These are phyloP conservation scores for Umimayanthus kanabou DNA, from an alignment of 92 coral and sea anemone genomes.

Conservation along the genomic window DNA sequence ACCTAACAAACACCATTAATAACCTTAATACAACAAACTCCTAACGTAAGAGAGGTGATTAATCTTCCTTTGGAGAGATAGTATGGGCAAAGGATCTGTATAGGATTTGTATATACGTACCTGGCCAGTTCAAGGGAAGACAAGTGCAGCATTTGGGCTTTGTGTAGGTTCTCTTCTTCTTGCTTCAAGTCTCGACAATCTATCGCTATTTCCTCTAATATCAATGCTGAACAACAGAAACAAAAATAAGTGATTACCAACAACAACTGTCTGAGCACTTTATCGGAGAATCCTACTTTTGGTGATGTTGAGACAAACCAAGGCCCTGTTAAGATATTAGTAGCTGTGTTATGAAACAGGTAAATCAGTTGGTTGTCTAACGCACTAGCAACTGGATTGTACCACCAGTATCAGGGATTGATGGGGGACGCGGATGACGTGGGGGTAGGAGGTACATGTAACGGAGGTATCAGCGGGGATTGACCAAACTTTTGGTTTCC, in stretches of 20 bases:
- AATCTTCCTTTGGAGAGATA: not conserved
- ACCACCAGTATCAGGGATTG: too few relatives aligned
- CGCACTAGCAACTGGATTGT: too few relatives aligned
- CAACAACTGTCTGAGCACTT: too few relatives aligned
- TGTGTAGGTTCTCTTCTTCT: constrained; percentile 82
- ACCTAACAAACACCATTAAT: not conserved
- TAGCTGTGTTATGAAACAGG: not conserved
- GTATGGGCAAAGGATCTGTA: not conserved
- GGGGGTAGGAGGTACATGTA: too few relatives aligned
- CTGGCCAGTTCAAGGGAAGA: constrained; percentile 93
- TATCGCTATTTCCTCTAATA: constrained; percentile 96
- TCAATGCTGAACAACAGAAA: constrained; percentile 65
- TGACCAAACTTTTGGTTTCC: too few relatives aligned
- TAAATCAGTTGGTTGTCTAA: too few relatives aligned
- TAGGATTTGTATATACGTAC: constrained; percentile 38
- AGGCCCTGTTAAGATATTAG: not conserved
- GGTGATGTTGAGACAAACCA: not conserved
- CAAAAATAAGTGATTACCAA: not conserved
- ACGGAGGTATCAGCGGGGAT: too few relatives aligned
- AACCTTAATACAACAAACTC: not conserved
- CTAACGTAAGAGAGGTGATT: not conserved
- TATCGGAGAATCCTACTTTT: not conserved
- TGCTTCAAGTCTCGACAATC: constrained; percentile 78
- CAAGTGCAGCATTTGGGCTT: constrained; percentile 90
- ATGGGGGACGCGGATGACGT: too few relatives aligned